Base-by-base conservation (phyloP, 2,113 vertebrate species). In the Dermatemys mawii region DNA sequence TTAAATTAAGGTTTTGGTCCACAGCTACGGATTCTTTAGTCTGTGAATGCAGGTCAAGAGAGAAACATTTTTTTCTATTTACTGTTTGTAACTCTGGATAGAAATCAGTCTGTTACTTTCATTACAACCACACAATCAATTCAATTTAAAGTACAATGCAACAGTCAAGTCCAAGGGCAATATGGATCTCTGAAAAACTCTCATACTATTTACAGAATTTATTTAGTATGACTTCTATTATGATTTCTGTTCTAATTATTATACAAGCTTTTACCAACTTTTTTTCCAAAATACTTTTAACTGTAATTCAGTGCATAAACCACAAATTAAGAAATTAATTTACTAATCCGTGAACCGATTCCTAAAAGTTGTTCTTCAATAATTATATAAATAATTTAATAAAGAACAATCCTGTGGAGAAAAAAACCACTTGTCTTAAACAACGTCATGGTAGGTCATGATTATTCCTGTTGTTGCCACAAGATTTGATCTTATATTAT, bases 121-220 rank as follows among this genome's bases (percentile, higher is more conserved):
- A 98, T 98, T 98, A 98, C 96, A 98, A 98, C 97, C 97, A 97
- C 97, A 98, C 97, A 98, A 98, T 98, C 98, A 98, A 98, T 98
- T 98, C 97, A 94, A 97, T 98, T 98, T 98, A 98, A 98, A 98
- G 96, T 97, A 97, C 97, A 98, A 97, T 96, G 96, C 97, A 98
- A 98, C 96, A 96, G 97, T 94, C 98, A 98, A 98, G 97, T 98
- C 97, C 98, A 98, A 98, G 97, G 98, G 98, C 98, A 98, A 97
- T 97, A 98, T 95, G 86, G 97, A 98, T 97, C 46, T 19, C 96
- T 94, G 96, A 94, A 96, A 98, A 97, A 92, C 90, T 91, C 96
- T 94, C 90, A 89, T 92, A 89, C 32, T n/a, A 67, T 83, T 94
- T 95, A 86, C 60, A 88, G 89, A 93, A 95, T 97, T 81, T 91